A percentile compares a stretch with the other conserved stretches of the same genome.
phyloP scores from a whole-genome alignment of 1,140 invertebrate genomes.

The Radopholus similis region DNA sequence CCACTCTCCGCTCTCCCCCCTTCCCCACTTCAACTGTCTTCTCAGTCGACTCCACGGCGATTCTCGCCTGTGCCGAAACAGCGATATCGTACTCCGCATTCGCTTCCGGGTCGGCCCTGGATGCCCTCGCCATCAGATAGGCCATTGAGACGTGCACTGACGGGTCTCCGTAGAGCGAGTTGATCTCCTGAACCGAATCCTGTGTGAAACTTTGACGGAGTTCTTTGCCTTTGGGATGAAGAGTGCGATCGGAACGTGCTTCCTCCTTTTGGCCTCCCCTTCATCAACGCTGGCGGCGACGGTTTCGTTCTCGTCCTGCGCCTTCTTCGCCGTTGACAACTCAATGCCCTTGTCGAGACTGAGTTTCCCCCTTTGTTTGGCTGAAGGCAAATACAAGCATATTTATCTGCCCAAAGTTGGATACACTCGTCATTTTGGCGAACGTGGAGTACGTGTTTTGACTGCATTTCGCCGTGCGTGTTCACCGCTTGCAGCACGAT shows the following conservation, averaged over 20 bases:
- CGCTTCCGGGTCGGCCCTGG: background rate
- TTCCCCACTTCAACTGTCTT: background rate
- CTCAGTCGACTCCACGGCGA: background rate
- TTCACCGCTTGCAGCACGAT: slow-evolving; percentile 14
- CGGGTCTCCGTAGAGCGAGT: slow-evolving; percentile 24
- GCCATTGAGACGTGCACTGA: slow-evolving; percentile 6
- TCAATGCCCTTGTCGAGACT: background rate
- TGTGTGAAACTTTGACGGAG: background rate
- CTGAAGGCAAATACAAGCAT: background rate
- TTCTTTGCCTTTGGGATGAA: slow-evolving; percentile 25
- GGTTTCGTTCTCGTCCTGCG: background rate
- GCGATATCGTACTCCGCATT: background rate
- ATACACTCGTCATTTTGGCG: background rate
- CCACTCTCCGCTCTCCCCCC: background rate
- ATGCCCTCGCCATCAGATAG: background rate
- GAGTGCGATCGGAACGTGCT: slow-evolving; percentile 7
- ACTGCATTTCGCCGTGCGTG: slow-evolving; percentile 3
- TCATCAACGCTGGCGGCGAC: background rate
- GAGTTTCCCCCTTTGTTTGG: background rate
- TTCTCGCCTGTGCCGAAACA: background rate
- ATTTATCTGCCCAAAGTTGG: background rate
- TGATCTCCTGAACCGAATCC: slow-evolving; percentile 18
- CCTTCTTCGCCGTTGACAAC: background rate
- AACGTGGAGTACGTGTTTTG: background rate
- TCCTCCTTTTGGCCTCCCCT: slow-evolving; percentile 10